Conservation (phyloP, 2,113 vertebrate species). For the Stegastes partitus region DNA sequence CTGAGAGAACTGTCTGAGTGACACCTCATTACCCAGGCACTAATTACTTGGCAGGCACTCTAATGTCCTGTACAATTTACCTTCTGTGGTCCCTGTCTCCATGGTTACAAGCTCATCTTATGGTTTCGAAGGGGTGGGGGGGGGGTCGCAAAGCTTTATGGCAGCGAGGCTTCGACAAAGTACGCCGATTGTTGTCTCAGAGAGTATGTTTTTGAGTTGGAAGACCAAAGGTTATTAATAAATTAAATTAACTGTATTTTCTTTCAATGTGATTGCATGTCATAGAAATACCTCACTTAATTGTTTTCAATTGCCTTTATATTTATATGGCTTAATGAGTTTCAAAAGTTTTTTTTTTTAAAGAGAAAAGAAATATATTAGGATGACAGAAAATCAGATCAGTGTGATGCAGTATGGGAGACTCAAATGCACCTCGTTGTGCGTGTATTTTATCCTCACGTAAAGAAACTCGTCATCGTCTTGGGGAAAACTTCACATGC, state of each 20-base stretch:
- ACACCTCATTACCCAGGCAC: constrained; percentile 70
- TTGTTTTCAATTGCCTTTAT: constrained; percentile 61
- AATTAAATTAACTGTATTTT: constrained; percentile 24
- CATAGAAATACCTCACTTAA: constrained; percentile 64
- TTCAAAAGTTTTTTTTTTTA: constrained; percentile 17
- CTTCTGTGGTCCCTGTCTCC: constrained; percentile 36
- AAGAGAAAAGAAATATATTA: constrained; percentile 19
- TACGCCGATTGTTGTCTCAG: neutral
- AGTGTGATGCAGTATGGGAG: constrained; percentile 8
- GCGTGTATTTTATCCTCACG: neutral
- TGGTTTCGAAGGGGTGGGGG: neutral
- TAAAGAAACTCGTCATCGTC: neutral
- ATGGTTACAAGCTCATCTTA: constrained; percentile 47
- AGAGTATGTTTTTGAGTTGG: constrained; percentile 17
- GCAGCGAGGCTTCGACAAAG: constrained; percentile 5
- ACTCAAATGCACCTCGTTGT: neutral
- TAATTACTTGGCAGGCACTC: constrained; percentile 65
- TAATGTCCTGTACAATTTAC: constrained; percentile 56
- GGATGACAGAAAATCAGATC: constrained; percentile 8
- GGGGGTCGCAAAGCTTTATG: constrained; percentile 14
- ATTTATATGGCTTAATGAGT: constrained; percentile 59
- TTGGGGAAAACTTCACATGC: constrained; percentile 1
- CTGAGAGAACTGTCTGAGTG: constrained; percentile 52
- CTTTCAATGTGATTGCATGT: constrained; percentile 41
- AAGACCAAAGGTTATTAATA: constrained; percentile 66